Conservation (phyloP, 2,113 vertebrate genomes). For the Ceyx melanurus region DNA sequence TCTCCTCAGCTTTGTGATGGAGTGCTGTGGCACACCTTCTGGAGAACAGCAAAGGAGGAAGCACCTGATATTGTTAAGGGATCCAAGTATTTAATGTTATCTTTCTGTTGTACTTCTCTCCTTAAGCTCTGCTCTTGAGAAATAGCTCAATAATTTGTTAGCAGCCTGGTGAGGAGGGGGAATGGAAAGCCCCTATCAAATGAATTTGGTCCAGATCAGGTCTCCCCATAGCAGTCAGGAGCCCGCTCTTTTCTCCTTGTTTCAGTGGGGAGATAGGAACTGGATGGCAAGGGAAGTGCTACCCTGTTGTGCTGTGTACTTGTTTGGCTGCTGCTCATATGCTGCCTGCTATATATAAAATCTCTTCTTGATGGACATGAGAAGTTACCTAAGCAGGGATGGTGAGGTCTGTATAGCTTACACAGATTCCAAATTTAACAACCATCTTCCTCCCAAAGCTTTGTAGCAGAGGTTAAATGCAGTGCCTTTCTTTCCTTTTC, state of each 20-base stretch:
- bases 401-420: neutral
- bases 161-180: neutral
- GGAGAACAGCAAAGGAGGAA: neutral
- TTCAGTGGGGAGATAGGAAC: neutral
- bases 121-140: constrained; percentile 26
- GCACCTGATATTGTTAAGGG: neutral
- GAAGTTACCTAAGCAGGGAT: neutral
- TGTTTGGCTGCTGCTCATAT: neutral
- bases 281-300: neutral
- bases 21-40: neutral
- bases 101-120: neutral
- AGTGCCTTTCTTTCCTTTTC: neutral
- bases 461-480: neutral
- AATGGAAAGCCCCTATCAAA: neutral
- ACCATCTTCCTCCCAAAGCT: neutral
- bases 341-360: neutral
- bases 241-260: neutral
- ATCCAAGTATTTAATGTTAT: neutral
- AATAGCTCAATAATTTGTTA: constrained; percentile 18
- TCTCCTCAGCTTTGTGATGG: neutral
- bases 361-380: neutral
- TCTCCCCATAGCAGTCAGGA: neutral
- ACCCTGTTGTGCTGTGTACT: neutral
- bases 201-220: neutral
- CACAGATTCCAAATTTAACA: neutral